A percentile compares a stretch with the other conserved stretches of the same genome.
Conservation (phyloP, 2,113 vertebrate species). For the Etheostoma spectabile region DNA sequence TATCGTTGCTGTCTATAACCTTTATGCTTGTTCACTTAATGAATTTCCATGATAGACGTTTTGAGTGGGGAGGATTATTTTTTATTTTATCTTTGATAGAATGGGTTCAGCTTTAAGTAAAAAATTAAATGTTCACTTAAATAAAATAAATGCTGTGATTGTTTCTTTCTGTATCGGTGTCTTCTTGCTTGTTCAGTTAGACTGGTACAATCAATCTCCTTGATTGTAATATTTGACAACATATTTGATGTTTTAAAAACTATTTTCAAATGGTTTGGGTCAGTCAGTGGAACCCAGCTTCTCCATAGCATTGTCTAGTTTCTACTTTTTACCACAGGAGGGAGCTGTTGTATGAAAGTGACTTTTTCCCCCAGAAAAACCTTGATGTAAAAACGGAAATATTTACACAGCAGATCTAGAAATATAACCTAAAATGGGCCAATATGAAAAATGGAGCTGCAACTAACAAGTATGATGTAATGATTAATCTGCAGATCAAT, state of each 20-base stretch:
- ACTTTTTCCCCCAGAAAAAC: no score
- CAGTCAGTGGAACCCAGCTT: no score
- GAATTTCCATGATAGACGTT: slow-evolving; percentile 44
- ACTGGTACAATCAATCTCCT: not conserved
- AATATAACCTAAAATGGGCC: no score
- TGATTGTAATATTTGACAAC: not conserved
- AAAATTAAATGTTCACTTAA: slow-evolving; percentile 72
- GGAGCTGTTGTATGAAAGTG: not conserved
- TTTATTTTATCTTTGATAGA: slow-evolving; percentile 32
- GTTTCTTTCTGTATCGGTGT: slow-evolving; percentile 23
- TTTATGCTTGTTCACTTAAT: slow-evolving; percentile 29
- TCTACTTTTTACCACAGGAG: not conserved
- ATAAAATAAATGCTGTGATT: slow-evolving; percentile 65
- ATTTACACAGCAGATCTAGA: no score
- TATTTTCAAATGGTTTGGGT: no score
- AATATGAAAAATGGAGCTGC: no score
- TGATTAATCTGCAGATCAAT: no score
- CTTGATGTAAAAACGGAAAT: no score
- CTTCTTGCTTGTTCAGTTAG: not conserved
- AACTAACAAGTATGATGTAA: no score
- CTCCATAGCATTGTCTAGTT: not conserved
- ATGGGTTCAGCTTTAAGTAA: slow-evolving; percentile 67
- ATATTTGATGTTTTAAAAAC: no score
- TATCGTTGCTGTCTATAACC: slow-evolving; percentile 38
- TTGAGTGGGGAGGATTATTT: slow-evolving; percentile 3